Percentiles rank a stretch among this genome's conserved stretches.
Conservation (phyloP, 2,888 invertebrate genomes). For the Drosophila infuscata region DNA sequence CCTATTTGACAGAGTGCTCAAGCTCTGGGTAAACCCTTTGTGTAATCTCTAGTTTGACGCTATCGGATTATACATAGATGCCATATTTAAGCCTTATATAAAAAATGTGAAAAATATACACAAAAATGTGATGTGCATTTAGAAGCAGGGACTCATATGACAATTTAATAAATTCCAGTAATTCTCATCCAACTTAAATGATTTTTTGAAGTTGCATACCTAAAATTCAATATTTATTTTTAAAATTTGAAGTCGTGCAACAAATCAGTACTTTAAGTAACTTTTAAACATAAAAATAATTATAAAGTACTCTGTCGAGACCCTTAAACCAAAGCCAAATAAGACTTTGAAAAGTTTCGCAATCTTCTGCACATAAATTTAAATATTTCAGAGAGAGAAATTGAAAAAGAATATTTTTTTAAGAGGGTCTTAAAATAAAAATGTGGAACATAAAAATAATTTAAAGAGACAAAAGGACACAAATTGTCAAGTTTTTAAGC, state of each 20-base stretch:
- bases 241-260: background rate
- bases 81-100: background rate
- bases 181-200: background rate
- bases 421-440: too few species aligned
- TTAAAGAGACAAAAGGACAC: background rate
- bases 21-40: slow-evolving; percentile 13
- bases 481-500: background rate
- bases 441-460: background rate
- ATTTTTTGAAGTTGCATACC: background rate
- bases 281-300: background rate
- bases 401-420: background rate
- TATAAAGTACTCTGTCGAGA: background rate
- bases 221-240: background rate
- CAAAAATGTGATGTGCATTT: background rate
- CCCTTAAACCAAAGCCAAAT: background rate
- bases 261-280: background rate
- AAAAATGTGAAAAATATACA: background rate
- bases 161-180: background rate
- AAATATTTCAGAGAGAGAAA: background rate
- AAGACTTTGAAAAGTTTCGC: background rate
- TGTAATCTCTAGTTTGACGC: slow-evolving; percentile 1
- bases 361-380: too few species aligned
- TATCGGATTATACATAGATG: background rate
- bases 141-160: too few species aligned
- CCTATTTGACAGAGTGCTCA: slow-evolving; percentile 7